Conservation (phyloP, 2,113 vertebrate species). For the human region DNA sequence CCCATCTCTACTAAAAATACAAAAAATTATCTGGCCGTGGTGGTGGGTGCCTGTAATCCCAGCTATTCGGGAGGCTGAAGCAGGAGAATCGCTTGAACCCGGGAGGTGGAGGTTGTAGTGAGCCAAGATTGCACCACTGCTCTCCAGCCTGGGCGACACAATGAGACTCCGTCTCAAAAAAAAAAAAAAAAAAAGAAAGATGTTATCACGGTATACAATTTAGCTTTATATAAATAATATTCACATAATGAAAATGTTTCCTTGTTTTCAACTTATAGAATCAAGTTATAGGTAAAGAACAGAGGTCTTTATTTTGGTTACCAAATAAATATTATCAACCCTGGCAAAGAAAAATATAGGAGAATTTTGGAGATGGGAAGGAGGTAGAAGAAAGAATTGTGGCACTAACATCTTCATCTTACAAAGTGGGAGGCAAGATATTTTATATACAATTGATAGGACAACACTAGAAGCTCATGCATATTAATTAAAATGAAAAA, state of each 20-base stretch:
- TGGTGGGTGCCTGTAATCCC: too few relatives aligned
- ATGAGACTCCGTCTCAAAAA: too few relatives aligned
- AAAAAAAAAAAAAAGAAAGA: background rate
- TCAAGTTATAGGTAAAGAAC: background rate
- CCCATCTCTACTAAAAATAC: too few relatives aligned
- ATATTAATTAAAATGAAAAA: constrained; percentile 12
- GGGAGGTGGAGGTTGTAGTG: too few relatives aligned
- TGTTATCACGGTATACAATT: background rate
- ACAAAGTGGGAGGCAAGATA: background rate
- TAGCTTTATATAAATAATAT: background rate
- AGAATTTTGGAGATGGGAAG: background rate
- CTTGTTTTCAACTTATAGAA: background rate
- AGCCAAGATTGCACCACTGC: too few relatives aligned
- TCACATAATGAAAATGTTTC: background rate
- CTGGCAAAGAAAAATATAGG: background rate
- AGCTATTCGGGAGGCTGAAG: too few relatives aligned
- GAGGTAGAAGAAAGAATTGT: background rate
- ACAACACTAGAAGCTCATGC: background rate
- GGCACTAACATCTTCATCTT: background rate
- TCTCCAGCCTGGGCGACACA: too few relatives aligned
- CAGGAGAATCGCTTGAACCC: too few relatives aligned
- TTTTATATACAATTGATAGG: background rate
- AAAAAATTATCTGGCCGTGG: too few relatives aligned
- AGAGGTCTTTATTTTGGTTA: background rate
- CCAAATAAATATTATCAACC: background rate